Evolutionary conservation across 2,888 invertebrate genomes (phyloP).

Genomic region (Chloroclysta siterata): DNA sequence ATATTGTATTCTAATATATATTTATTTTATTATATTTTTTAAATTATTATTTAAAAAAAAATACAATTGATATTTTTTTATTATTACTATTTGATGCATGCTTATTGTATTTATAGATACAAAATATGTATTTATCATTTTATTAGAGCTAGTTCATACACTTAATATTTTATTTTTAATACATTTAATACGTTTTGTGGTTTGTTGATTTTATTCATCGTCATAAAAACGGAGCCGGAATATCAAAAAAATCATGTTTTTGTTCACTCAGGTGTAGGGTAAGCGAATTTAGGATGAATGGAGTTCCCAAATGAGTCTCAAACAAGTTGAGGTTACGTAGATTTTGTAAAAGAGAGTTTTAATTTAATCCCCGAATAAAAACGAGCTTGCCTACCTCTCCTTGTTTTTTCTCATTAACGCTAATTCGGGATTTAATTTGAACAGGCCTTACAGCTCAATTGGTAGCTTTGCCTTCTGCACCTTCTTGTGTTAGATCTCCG

Average conservation of each 20-base stretch:
- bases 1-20: too few relatives aligned
- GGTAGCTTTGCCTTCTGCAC: too few relatives aligned
- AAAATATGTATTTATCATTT: too few relatives aligned
- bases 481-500: too few relatives aligned
- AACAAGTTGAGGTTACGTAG: slow-evolving; percentile 17
- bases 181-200: too few relatives aligned
- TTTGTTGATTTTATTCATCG: neutral
- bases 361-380: slow-evolving; percentile 15
- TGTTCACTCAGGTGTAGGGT: slow-evolving; percentile 18
- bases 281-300: slow-evolving; percentile 23
- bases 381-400: slow-evolving; percentile 1
- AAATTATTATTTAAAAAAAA: too few relatives aligned
- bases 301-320: slow-evolving; percentile 20
- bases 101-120: too few relatives aligned
- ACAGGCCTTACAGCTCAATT: neutral
- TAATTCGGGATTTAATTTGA: neutral
- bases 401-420: slow-evolving; percentile 3
- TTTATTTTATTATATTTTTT: too few relatives aligned
- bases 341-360: slow-evolving; percentile 16
- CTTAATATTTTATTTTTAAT: too few relatives aligned
- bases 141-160: too few relatives aligned
- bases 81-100: too few relatives aligned
- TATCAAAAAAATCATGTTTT: neutral
- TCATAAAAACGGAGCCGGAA: neutral
- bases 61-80: too few relatives aligned